Percentiles rank a stretch among this genome's conserved stretches.
Conservation (phyloP, 2,797 vertebrate species). For the Helostoma temminkii region DNA sequence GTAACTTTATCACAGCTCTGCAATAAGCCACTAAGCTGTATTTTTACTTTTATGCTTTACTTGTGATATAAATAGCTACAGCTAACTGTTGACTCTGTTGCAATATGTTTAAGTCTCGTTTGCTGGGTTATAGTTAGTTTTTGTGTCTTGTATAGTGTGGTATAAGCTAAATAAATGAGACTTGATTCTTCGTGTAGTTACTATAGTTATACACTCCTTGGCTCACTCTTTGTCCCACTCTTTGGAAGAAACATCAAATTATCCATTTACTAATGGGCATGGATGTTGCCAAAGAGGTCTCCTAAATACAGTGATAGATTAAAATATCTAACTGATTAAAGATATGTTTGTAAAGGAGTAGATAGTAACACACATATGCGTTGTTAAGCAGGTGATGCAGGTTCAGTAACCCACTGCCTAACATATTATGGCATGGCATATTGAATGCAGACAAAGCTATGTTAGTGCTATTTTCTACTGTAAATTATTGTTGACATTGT, state of each 20-base stretch:
- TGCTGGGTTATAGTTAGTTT: not conserved
- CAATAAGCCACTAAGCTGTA: constrained; percentile 21
- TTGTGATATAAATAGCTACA: constrained; percentile 1
- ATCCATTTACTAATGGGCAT: too few relatives aligned
- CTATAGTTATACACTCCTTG: constrained; percentile 16
- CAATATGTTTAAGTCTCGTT: accelerated
- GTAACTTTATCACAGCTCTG: constrained; percentile 55
- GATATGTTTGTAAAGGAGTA: too few relatives aligned
- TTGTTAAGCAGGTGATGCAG: too few relatives aligned
- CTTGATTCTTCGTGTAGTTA: not conserved
- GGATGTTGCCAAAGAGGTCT: not conserved
- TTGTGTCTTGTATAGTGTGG: not conserved
- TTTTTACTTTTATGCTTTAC: not conserved
- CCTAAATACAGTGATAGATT: too few relatives aligned
- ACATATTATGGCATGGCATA: too few relatives aligned
- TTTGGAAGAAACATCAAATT: not conserved
- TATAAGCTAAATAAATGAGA: not conserved
- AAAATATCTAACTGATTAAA: too few relatives aligned
- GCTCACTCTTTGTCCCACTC: not conserved
- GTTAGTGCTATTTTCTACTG: too few relatives aligned
- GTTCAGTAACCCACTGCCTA: too few relatives aligned
- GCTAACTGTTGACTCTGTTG: not conserved
- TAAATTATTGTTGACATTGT: not conserved
- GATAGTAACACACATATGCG: too few relatives aligned
- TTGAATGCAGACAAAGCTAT: too few relatives aligned